These are phyloP conservation scores for Macrochelys suwanniensis DNA, from an alignment of 2,797 vertebrate species.

Conservation along the genomic window DNA sequence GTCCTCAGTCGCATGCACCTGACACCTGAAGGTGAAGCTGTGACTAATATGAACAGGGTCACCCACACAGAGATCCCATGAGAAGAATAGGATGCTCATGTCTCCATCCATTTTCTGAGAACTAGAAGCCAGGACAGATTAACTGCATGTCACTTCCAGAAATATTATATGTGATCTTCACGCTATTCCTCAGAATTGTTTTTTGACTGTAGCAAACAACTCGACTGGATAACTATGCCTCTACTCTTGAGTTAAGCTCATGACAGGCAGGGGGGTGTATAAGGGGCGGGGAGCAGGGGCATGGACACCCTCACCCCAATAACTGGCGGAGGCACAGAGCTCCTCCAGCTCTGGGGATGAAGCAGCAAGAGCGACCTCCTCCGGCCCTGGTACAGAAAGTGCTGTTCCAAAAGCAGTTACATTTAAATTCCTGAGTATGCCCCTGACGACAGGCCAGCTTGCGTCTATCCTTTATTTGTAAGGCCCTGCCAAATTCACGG, in stretches of 20 bases:
- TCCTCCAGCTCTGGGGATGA: too few relatives aligned
- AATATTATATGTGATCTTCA: background rate
- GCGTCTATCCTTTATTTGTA: background rate
- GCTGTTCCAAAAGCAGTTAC: too few relatives aligned
- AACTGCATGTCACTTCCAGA: background rate
- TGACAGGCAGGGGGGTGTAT: rapidly evolving
- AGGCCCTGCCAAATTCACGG: too few relatives aligned
- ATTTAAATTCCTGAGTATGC: too few relatives aligned
- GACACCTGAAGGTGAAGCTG: background rate
- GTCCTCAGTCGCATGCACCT: background rate
- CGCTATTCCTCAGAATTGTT: background rate
- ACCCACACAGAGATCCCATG: background rate
- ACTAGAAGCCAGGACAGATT: background rate
- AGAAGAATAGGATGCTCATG: background rate
- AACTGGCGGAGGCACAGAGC: too few relatives aligned
- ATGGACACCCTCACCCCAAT: too few relatives aligned
- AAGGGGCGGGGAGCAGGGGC: too few relatives aligned
- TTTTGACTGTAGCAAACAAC: background rate
- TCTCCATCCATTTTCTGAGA: background rate
- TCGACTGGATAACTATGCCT: background rate
- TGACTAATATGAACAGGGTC: background rate
- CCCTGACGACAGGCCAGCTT: background rate
- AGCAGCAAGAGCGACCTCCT: too few relatives aligned
- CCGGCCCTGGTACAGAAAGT: too few relatives aligned
- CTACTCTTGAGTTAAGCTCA: background rate